Percentiles rank a stretch among this genome's conserved stretches.
Conservation (phyloP, 1,140 invertebrate species). For the Akabosia matsudoensis region DNA sequence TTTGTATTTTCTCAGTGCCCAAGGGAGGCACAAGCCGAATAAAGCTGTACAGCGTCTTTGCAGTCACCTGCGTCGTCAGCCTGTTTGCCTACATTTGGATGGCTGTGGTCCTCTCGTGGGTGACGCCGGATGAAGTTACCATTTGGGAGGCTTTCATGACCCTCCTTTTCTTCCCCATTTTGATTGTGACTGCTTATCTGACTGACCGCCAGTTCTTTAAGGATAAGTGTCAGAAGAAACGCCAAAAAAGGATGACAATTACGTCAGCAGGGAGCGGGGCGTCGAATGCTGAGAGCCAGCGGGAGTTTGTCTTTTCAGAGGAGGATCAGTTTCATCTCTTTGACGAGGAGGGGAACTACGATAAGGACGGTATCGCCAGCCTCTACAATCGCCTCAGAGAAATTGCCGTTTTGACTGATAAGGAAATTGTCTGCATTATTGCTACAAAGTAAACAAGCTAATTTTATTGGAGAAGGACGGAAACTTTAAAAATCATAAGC, state of each 20-base stretch:
- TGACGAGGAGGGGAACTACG: constrained; percentile 52
- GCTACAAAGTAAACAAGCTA: constrained; percentile 52
- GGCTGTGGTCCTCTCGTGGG: constrained; percentile 57
- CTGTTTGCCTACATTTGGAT: constrained; percentile 67
- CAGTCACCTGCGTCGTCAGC: constrained; percentile 58
- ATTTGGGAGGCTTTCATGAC: constrained; percentile 64
- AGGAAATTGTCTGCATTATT: constrained; percentile 59
- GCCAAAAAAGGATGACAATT: constrained; percentile 80
- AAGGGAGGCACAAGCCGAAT: constrained; percentile 55
- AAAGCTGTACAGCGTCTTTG: constrained; percentile 57
- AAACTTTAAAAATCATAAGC: too few relatives aligned
- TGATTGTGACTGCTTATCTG: constrained; percentile 54
- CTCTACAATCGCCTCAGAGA: constrained; percentile 58
- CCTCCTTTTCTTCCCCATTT: constrained; percentile 59
- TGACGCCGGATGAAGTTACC: constrained; percentile 57
- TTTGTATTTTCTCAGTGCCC: constrained; percentile 59
- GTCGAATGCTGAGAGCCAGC: neutral
- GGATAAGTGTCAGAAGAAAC: neutral
- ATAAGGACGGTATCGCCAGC: constrained; percentile 53
- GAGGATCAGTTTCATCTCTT: neutral
- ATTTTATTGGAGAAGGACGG: too few relatives aligned
- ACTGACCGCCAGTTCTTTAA: neutral
- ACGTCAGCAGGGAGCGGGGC: constrained; percentile 56
- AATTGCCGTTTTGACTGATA: constrained; percentile 57
- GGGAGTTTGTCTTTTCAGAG: neutral